These are phyloP conservation scores for Acronicta leporina DNA, from an alignment of 2,888 invertebrate genomes.

Conservation along the genomic window DNA sequence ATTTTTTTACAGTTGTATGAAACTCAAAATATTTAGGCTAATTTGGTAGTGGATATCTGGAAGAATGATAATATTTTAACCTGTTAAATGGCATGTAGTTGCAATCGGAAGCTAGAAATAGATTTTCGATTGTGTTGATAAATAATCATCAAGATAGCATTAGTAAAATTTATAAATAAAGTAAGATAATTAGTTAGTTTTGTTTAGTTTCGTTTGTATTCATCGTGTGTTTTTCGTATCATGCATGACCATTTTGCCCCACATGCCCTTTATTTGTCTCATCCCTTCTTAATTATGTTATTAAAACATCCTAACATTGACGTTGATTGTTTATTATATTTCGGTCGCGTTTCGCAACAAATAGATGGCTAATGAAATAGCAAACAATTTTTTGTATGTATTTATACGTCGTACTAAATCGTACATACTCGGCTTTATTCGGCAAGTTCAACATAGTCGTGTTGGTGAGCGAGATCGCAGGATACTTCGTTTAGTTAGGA, in stretches of 20 bases:
- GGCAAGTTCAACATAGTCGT: constrained; percentile 73
- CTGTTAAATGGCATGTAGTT: too few relatives aligned
- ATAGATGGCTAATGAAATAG: constrained; percentile 71
- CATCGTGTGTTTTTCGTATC: background rate
- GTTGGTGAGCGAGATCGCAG: constrained; percentile 80
- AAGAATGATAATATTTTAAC: background rate
- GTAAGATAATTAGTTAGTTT: too few relatives aligned
- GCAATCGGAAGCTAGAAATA: too few relatives aligned
- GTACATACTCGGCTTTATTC: constrained; percentile 74
- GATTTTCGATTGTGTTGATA: too few relatives aligned
- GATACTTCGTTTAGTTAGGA: constrained; percentile 68
- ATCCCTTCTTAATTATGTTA: constrained; percentile 26
- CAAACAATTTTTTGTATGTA: constrained; percentile 68
- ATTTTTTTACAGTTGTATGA: background rate
- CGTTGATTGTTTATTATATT: constrained; percentile 55
- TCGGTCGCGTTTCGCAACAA: constrained; percentile 67
- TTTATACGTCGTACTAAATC: constrained; percentile 73
- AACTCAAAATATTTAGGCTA: too few relatives aligned
- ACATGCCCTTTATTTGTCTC: constrained; percentile 9
- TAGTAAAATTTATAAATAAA: background rate
- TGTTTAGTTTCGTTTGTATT: background rate
- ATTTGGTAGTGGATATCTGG: background rate
- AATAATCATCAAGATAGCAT: background rate
- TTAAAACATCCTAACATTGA: constrained; percentile 28
- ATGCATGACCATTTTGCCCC: constrained; percentile 8